Base-by-base conservation (phyloP, 2,888 invertebrate species). In the Eupithecia exiguata region DNA sequence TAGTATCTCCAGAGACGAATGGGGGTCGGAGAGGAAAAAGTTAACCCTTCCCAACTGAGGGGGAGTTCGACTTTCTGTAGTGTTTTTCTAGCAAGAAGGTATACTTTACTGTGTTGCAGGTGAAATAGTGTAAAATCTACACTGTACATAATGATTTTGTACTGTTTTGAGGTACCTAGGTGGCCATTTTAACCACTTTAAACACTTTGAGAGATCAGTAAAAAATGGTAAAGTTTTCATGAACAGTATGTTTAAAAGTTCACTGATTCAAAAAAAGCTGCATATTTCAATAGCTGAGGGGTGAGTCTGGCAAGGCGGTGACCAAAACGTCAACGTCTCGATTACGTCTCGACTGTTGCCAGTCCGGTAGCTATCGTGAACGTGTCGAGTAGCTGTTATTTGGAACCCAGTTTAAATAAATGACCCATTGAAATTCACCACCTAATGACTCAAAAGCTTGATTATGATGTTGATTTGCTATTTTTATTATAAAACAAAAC, bases 21-120 rank as follows among this genome's bases (percentile, higher is more conserved):
- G 86, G 91, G 90, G 92, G 91, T 90, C 84, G 86, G 25, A 82
- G 81, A 86, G 85, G 90, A 91, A 92, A 91, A 91, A 90, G 85
- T 91, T 91, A 91, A 92, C 92, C 93, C 92, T 91, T 90, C 85
- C 72, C 84, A 90, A 91, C 91, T 89, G 89, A 92, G 89, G 88
- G 82, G 80, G 81, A 82, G 82, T 88, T 89, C 30, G 62, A 36
- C 88, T 36, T 35, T 36, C 36, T 38, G 87, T 91, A 85, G 84
- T 88, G 88, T 88, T 90, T 89, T 87, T 89, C 87, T 87, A 86
- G 86, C 84, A 9, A 71, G 76, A n/a, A 77, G 69, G 53, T 69
- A 63, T 36, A 30, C 58, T 68, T 72, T 65, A 68, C 65, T 58
- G 36, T 67, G 70, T 25, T 72, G 18, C 38, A 68, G 25, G 68